Evolutionary conservation across 2,113 vertebrate species (phyloP).

Genomic region (Charina bottae): DNA sequence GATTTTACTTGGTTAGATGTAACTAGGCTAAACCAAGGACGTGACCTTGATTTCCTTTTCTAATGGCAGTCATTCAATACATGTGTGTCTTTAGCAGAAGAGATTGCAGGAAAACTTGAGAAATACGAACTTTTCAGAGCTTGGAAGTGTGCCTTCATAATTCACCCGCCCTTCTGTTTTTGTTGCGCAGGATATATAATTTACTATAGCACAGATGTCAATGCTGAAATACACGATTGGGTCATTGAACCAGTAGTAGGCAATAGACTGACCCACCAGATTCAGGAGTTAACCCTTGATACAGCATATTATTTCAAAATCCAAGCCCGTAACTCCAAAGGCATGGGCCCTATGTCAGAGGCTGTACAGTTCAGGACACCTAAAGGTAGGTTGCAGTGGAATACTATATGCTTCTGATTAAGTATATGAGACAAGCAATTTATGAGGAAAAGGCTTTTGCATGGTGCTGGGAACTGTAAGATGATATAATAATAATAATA

Average conservation of each 20-base stretch:
- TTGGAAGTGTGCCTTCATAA: neutral
- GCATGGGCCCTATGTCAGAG: slow-evolving; percentile 98
- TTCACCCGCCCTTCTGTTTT: neutral
- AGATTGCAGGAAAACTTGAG: neutral
- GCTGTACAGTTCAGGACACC: slow-evolving; percentile 96
- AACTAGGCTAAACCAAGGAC: no score
- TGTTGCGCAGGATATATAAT: slow-evolving; percentile 91
- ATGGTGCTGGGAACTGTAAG: neutral
- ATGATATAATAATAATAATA: no score
- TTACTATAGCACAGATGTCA: slow-evolving; percentile 97
- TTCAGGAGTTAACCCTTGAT: slow-evolving; percentile 95
- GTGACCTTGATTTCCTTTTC: neutral
- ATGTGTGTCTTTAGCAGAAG: neutral
- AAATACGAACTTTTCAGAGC: neutral
- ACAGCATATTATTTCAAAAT: slow-evolving; percentile 98
- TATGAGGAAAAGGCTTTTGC: neutral
- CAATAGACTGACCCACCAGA: slow-evolving; percentile 95
- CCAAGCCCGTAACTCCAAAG: slow-evolving; percentile 97
- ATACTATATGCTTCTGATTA: neutral
- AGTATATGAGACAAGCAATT: fast-evolving
- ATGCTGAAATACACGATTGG: slow-evolving; percentile 97
- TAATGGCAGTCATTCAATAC: neutral
- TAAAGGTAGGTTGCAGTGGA: slow-evolving; percentile 77
- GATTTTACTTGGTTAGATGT: no score
- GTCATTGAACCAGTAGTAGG: slow-evolving; percentile 97